Base-by-base conservation (phyloP, 1,140 invertebrate genomes). In the Onthophagus taurus region DNA sequence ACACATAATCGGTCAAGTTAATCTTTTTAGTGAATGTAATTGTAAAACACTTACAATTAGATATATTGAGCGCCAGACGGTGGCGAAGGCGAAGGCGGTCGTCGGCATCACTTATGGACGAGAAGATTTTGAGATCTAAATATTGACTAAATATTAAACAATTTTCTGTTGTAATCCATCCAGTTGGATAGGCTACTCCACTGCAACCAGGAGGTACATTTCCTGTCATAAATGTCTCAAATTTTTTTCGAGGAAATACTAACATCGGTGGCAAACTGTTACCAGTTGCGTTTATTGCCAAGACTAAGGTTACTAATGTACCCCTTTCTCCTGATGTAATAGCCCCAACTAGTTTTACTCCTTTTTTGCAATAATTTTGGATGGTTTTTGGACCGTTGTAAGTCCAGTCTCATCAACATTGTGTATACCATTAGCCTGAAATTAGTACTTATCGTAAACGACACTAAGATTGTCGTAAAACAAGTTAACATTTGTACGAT, bases 251-350 rank as follows among this genome's bases (percentile, higher is more conserved):
- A 0, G 63, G 66, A 45, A 69, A 68, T 38, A 70, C 51, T 12
- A 70, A 52, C 20, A 61, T 50, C 11, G 65, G 66, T 31, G 65
- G 66, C 11, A 70, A 45, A 12, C 24, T 37, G 29, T 59, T 59
- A 5, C 64, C 64, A 38, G 23, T 21, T 17, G 67, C 67, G 50
- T 49, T 63, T 7, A 68, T 54, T 26, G 54, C 48, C 24, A 49
- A 11, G 17, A 14, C 38, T 14, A 67, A 35, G 12, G 70, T 71
- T 2, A 68, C 64, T 16, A 68, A 42, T 8, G 33, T 48, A 11
- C 65, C 67, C 45, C 64, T 44, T 53, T 72, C 66, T 9, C 43
- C 58, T 13, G 60, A 63, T 1, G 63, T 67, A 4, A 67, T 48
- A 18, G 44, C 14, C 6, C 65, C 63, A 8, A 70, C 57, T 62